A percentile compares a stretch with the other conserved stretches of the same genome.
Conservation (phyloP, 1,140 invertebrate species). For the Chelonus insularis region DNA sequence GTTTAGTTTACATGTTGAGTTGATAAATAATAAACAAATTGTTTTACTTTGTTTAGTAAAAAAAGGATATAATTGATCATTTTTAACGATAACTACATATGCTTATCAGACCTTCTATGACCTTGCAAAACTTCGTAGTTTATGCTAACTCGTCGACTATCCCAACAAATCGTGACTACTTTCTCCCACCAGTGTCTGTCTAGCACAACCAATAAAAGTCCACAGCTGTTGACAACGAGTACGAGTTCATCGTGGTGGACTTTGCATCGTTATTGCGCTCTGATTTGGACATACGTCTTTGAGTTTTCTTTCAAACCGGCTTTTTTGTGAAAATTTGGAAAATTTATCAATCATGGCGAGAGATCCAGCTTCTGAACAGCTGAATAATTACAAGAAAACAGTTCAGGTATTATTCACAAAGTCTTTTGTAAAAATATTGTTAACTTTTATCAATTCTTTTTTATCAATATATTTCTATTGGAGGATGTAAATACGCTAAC, state of each 20-base stretch:
- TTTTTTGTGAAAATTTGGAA: not conserved
- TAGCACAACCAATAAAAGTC: conserved; percentile 35
- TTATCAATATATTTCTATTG: not conserved
- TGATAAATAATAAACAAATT: no score
- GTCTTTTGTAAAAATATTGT: no score
- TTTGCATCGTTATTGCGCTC: not conserved
- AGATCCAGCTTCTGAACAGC: conserved; percentile 71
- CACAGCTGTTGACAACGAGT: conserved; percentile 3
- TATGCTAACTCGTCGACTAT: not conserved
- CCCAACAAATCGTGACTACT: not conserved
- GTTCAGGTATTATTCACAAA: conserved; percentile 64
- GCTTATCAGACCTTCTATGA: not conserved
- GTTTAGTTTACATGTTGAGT: no score
- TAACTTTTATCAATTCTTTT: conserved; percentile 9
- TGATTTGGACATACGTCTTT: not conserved
- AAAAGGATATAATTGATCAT: no score
- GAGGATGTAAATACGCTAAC: no score
- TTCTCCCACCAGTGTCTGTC: conserved; percentile 10
- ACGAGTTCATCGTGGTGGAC: conserved; percentile 27
- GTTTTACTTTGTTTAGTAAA: no score
- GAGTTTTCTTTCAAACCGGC: not conserved
- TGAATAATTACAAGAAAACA: conserved; percentile 67
- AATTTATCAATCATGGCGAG: conserved; percentile 44
- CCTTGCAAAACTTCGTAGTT: conserved; percentile 13
- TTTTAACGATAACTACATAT: no score